Evolutionary conservation across 2,888 invertebrate genomes (phyloP).

Genomic region (Drosophila cracens): DNA sequence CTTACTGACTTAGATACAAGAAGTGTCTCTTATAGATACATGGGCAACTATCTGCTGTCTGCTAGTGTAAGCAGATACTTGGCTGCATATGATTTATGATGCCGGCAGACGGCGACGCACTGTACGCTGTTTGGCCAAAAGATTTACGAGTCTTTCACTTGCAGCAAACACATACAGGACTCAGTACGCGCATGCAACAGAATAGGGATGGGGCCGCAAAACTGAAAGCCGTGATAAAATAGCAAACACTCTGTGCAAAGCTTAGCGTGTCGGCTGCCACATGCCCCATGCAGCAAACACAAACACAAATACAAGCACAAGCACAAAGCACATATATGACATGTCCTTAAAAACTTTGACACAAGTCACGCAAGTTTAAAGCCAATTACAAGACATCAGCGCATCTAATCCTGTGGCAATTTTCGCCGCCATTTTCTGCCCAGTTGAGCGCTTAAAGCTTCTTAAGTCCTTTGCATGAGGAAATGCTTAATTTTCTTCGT

Average conservation of each 20-base stretch:
- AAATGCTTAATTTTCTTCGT: constrained; percentile 4
- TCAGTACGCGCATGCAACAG: constrained; percentile 43
- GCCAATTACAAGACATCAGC: constrained; percentile 60
- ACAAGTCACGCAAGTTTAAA: constrained; percentile 58
- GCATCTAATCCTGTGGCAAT: constrained; percentile 44
- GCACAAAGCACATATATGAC: constrained; percentile 30
- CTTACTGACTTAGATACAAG: constrained; percentile 27
- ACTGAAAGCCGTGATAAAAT: constrained; percentile 54
- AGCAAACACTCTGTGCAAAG: constrained; percentile 52
- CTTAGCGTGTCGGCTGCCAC: constrained; percentile 53
- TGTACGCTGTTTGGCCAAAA: constrained; percentile 49
- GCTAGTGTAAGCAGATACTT: constrained; percentile 49
- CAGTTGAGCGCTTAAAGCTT: constrained; percentile 28
- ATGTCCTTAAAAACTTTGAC: constrained; percentile 57
- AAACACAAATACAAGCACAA: constrained; percentile 20
- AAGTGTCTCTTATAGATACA: constrained; percentile 43
- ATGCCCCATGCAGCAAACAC: constrained; percentile 23
- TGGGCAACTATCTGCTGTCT: constrained; percentile 17
- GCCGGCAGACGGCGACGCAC: constrained; percentile 60
- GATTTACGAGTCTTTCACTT: constrained; percentile 72
- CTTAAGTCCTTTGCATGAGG: constrained; percentile 19
- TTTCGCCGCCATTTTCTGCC: constrained; percentile 43
- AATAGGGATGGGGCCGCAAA: not conserved
- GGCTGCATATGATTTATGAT: constrained; percentile 76
- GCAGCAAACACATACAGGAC: constrained; percentile 43